These are phyloP conservation scores for Euplexia lucipara DNA, from an alignment of 2,888 invertebrate species.

Conservation along the genomic window DNA sequence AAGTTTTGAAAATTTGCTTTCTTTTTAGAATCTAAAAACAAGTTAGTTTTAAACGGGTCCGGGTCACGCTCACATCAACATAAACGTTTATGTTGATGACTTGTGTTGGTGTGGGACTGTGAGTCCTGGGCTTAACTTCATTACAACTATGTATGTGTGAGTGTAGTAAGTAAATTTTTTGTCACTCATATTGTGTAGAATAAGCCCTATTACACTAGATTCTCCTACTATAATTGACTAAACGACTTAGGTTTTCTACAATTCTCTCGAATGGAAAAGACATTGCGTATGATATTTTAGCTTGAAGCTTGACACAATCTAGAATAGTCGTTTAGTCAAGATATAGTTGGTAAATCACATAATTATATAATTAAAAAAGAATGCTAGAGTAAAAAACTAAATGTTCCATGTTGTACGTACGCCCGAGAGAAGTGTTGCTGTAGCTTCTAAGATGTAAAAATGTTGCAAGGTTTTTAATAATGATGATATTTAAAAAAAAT, in stretches of 20 bases:
- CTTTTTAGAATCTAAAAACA: conserved; percentile 24
- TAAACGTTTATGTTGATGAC: conserved; percentile 31
- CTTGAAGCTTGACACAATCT: not conserved
- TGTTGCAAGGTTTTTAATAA: conserved; percentile 77
- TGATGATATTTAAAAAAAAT: conserved; percentile 62
- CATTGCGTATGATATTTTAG: not conserved
- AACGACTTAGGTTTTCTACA: conserved; percentile 20
- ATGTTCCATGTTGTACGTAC: conserved; percentile 80
- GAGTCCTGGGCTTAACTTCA: conserved; percentile 49
- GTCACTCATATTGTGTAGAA: conserved; percentile 66
- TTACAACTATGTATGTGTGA: conserved; percentile 58
- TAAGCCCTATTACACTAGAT: conserved; percentile 63
- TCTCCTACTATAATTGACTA: conserved; percentile 39
- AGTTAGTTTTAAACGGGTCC: conserved; percentile 37
- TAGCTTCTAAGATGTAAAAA: conserved; percentile 78
- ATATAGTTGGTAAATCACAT: conserved; percentile 25
- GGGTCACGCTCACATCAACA: conserved; percentile 24
- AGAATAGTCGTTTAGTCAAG: conserved; percentile 32
- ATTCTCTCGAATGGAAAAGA: not conserved
- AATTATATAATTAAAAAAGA: conserved; percentile 56
- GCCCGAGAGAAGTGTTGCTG: conserved; percentile 73
- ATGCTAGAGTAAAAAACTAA: conserved; percentile 65
- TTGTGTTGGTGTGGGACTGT: conserved; percentile 53
- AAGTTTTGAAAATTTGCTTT: conserved; percentile 52
- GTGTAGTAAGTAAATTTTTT: conserved; percentile 64